These are phyloP conservation scores for Elymnias hypermnestra DNA, from an alignment of 1,140 invertebrate genomes.

Conservation along the genomic window DNA sequence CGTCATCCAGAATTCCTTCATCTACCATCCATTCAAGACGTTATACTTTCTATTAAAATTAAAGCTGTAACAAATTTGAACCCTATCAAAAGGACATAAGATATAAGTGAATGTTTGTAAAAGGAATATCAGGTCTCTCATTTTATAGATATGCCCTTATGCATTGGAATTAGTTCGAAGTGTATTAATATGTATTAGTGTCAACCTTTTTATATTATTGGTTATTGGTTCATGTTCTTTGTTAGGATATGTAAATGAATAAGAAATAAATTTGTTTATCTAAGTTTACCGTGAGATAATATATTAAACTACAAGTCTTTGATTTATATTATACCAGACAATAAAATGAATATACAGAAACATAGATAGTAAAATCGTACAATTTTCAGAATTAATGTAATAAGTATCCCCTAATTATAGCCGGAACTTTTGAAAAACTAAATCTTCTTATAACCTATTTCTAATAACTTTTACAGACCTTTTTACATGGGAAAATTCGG, in stretches of 20 bases:
- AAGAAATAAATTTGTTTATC: constrained; percentile 44
- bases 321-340: constrained; percentile 11
- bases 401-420: too few species aligned
- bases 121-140: constrained; percentile 31
- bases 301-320: constrained; percentile 10
- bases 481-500: too few species aligned
- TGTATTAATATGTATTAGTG: constrained; percentile 69
- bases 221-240: constrained; percentile 60
- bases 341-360: too few species aligned
- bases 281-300: constrained; percentile 14
- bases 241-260: constrained; percentile 56
- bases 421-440: too few species aligned
- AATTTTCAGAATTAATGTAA: too few species aligned
- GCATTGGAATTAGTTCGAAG: constrained; percentile 60
- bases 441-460: too few species aligned
- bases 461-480: too few species aligned
- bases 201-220: constrained; percentile 62
- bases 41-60: constrained; percentile 5
- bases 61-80: constrained; percentile 11
- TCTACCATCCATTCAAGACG: constrained; percentile 12
- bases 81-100: constrained; percentile 19
- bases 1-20: constrained; percentile 37
- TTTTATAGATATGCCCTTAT: constrained; percentile 43
- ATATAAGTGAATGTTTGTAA: constrained; percentile 2
- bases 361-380: too few species aligned